phyloP scores from a whole-genome alignment of 2,113 vertebrate species.

The Sisor rabdophorus region DNA sequence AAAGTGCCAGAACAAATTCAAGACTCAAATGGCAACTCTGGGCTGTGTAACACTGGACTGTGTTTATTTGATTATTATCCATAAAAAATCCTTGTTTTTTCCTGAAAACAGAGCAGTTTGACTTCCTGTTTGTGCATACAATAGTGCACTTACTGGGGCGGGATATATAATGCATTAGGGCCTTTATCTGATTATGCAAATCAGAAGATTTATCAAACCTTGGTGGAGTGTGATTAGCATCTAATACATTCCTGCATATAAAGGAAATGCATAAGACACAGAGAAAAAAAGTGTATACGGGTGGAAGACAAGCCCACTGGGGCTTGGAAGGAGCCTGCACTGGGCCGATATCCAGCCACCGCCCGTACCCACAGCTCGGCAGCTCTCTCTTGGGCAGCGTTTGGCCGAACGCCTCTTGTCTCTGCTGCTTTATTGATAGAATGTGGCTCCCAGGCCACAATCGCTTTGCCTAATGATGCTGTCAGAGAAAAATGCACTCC shows the following conservation, averaged over 20 bases:
- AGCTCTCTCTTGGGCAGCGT: slow-evolving; percentile 44
- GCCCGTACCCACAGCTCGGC: slow-evolving; percentile 46
- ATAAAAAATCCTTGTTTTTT: neutral
- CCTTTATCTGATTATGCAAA: slow-evolving; percentile 3
- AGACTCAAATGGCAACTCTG: neutral
- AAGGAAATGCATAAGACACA: slow-evolving; percentile 22
- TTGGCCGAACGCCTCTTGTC: slow-evolving; percentile 49
- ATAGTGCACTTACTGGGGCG: neutral
- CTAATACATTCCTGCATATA: neutral
- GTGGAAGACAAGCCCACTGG: slow-evolving; percentile 36
- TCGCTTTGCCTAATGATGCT: slow-evolving; percentile 59
- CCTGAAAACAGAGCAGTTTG: neutral
- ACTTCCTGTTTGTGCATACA: neutral
- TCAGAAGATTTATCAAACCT: neutral
- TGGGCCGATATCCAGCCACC: slow-evolving; percentile 43
- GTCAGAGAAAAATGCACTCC: slow-evolving; percentile 60
- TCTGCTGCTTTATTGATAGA: slow-evolving; percentile 54
- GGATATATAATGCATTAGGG: neutral
- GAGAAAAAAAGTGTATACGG: slow-evolving; percentile 18
- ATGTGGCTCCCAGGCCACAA: slow-evolving; percentile 43
- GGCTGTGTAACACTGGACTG: neutral
- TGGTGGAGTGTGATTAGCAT: neutral
- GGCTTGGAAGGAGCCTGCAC: slow-evolving; percentile 28
- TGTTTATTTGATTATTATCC: neutral
- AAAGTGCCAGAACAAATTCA: neutral